These are phyloP conservation scores for Leptatherina wallacei DNA, from an alignment of 2,797 vertebrate genomes.

Conservation along the genomic window DNA sequence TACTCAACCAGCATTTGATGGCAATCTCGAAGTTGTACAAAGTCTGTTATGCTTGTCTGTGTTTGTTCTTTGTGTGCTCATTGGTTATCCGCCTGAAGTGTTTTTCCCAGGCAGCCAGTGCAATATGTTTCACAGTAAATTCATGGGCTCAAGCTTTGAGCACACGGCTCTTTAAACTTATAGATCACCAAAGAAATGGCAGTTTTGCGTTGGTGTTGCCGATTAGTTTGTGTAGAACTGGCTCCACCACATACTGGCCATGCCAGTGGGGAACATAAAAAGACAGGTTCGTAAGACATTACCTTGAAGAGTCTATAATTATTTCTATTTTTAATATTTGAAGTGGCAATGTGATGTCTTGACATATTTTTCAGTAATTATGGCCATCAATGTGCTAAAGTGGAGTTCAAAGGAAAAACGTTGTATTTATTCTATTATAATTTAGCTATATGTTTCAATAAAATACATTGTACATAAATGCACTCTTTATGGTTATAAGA, in stretches of 20 bases:
- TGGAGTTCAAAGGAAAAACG: not conserved
- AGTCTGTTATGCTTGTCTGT: not conserved
- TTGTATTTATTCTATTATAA: not conserved
- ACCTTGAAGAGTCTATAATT: not conserved
- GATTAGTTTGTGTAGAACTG: not conserved
- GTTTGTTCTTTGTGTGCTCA: not conserved
- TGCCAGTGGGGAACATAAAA: not conserved
- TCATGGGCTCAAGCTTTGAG: slow-evolving; percentile 11
- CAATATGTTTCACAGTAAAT: not conserved
- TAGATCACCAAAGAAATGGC: slow-evolving; percentile 24
- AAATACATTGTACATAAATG: not conserved
- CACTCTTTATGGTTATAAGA: not conserved
- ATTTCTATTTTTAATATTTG: not conserved
- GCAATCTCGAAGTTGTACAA: not conserved
- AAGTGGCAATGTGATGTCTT: not conserved
- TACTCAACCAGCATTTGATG: not conserved
- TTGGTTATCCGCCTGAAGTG: not conserved
- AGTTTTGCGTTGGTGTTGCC: slow-evolving; percentile 33
- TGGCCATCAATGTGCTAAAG: not conserved
- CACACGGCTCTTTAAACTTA: slow-evolving; percentile 24
- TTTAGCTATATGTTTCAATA: not conserved
- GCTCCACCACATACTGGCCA: not conserved
- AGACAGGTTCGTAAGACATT: not conserved
- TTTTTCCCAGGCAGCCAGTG: not conserved
- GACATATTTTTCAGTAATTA: not conserved